phyloP scores from a whole-genome alignment of 2,888 invertebrate genomes.

The Congeria kusceri region DNA sequence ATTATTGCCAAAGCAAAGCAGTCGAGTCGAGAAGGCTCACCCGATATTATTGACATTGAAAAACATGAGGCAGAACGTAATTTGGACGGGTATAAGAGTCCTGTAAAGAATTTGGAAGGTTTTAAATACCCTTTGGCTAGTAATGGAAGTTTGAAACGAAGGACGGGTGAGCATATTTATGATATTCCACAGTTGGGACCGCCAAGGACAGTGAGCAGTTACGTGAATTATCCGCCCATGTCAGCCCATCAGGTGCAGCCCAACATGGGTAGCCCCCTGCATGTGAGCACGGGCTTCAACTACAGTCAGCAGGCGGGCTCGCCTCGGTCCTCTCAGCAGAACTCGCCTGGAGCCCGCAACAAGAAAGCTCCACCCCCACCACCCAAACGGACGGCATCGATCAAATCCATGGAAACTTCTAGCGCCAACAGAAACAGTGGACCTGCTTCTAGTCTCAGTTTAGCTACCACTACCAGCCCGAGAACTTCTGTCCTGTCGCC shows the following conservation, averaged over 20 bases:
- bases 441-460: not conserved
- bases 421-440: conserved; percentile 15
- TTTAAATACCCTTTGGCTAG: conserved; percentile 60
- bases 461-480: conserved; percentile 14
- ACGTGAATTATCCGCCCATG: conserved; percentile 65
- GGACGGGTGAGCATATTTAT: conserved; percentile 75
- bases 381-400: conserved; percentile 86
- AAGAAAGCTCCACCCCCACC: conserved; percentile 86
- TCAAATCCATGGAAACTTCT: conserved; percentile 65
- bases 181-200: conserved; percentile 73
- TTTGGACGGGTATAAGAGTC: conserved; percentile 71
- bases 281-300: conserved; percentile 69
- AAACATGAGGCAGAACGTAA: conserved; percentile 76
- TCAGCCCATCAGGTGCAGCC: conserved; percentile 19
- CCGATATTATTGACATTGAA: conserved; percentile 77
- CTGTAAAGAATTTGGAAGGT: conserved; percentile 62
- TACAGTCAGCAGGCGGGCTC: conserved; percentile 65
- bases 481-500: conserved; percentile 53
- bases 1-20: conserved; percentile 80
- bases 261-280: conserved; percentile 38
- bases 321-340: conserved; percentile 59
- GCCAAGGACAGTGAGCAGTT: conserved; percentile 60
- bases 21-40: conserved; percentile 76
- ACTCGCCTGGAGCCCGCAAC: conserved; percentile 61
- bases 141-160: conserved; percentile 62